Evolutionary conservation across 1,140 invertebrate genomes (phyloP), one percentile per base, ranked within the genome.

Genomic region (Popillia japonica): DNA sequence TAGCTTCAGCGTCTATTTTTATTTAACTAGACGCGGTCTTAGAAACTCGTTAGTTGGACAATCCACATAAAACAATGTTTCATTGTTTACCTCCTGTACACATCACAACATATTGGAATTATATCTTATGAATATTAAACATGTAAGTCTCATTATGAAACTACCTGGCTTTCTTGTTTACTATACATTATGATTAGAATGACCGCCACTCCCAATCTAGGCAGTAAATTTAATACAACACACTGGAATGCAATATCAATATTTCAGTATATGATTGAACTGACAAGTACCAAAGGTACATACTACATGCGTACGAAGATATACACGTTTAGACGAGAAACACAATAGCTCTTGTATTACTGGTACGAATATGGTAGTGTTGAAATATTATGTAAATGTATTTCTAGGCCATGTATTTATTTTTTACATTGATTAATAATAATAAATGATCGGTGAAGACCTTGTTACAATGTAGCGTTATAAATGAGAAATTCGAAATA

Each of bases 221-320:
- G 17, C 44, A 48, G 17, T 48, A 48, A 48, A 48, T 48, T 48
- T 48, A 48, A n/a, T 48, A 48, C 44, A 48, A 48, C 44, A 11
- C 44, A 0, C 4, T 48, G 44, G 44, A 48, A 48, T 48, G 44
- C 44, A n/a, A 48, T 48, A 48, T 48, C 44, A 48, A 48, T 48
- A 48, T 48, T 48, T 48, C 44, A 48, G 17, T n/a, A n/a, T 48
- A 48, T 48, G 44, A 48, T 48, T 48, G 44, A 48, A 48, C 44
- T 48, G 44, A 48, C 44, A 48, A 48, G 44, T 48, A 48, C 44
- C 11, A 14, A 14, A 48, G 8, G 44, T 48, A 48, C 44, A 14
- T 48, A n/a, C 17, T n/a, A 10, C 0, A 48, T 48, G 17, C 44
- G 44, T 48, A 48, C 44, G 44, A n/a, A n/a, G 44, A 48, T n/a